Conservation (phyloP, 2,888 invertebrate species). For the Meandrusa payeni region DNA sequence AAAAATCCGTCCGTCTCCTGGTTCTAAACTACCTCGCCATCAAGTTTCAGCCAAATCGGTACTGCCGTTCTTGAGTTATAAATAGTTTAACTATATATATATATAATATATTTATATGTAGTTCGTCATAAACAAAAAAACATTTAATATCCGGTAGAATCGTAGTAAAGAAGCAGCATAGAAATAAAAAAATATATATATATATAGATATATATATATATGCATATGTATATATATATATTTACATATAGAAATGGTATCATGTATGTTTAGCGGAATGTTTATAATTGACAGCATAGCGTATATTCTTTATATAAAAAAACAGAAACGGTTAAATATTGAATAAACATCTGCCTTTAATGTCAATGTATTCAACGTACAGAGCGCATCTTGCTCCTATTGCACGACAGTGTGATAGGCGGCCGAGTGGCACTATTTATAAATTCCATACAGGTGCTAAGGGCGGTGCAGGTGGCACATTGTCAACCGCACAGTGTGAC, state of each 20-base stretch:
- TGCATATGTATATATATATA: too few relatives aligned
- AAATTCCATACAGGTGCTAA: conserved; percentile 67
- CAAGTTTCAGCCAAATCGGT: too few relatives aligned
- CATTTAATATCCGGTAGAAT: too few relatives aligned
- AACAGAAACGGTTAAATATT: conserved; percentile 7
- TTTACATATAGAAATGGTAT: too few relatives aligned
- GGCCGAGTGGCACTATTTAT: conserved; percentile 56
- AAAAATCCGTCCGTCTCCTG: too few relatives aligned
- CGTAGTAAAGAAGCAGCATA: too few relatives aligned
- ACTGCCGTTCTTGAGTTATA: too few relatives aligned
- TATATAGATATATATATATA: neutral
- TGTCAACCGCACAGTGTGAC: conserved; percentile 64
- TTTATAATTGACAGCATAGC: neutral
- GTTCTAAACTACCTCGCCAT: too few relatives aligned
- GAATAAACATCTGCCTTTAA: conserved; percentile 19
- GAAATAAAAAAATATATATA: neutral
- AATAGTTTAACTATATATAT: too few relatives aligned
- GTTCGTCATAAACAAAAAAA: too few relatives aligned
- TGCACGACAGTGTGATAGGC: conserved; percentile 40
- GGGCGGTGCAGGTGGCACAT: conserved; percentile 65
- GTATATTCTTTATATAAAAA: conserved; percentile 6
- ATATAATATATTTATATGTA: too few relatives aligned
- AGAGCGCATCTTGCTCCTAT: conserved; percentile 21
- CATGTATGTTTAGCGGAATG: too few relatives aligned
- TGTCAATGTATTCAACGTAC: conserved; percentile 21